Base-by-base conservation (phyloP, 2,888 invertebrate genomes). In the Eulithis testata region DNA sequence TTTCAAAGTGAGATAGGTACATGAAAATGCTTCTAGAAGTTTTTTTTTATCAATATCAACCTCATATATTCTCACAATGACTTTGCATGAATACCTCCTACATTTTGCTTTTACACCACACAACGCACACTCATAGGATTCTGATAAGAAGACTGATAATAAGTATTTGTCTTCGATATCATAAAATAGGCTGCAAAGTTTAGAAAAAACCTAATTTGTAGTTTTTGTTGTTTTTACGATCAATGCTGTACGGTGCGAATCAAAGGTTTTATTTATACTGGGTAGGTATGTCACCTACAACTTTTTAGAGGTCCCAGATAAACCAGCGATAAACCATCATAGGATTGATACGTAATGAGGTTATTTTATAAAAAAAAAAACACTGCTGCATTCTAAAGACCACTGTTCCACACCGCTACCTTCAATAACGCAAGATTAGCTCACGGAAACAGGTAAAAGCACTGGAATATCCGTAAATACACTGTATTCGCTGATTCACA, bases 381-480 rank as follows among this genome's bases (percentile, higher is more conserved):
- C 80, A 83, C 84, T 83, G 82, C 83, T 81, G 85, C 81, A 83
- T 79, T 83, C 76, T 75, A 76, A 71, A 76, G 74, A 76, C 71
- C 74, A 73, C 73, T 76, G 79, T 82, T 81, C 71, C 82, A 85
- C 86, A 86, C 80, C 77, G 85, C 80, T 89, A 89, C 85, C 83
- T 83, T 77, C 77, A 80, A 71, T 81, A 83, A 81, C 83, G 81
- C 80, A 84, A 80, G 76, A 83, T 80, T 81, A 31, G 31, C 68
- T 78, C 75, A 83, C 81, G 73, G 82, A 87, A 85, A 83, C 78
- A 78, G 75, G 84, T 83, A 86, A 86, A 88, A 83, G 74, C 82
- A 83, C 81, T 80, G 52, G 75, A 77, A 80, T 85, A 85, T 83
- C 80, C 76, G 76, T 71, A 76, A 80, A 71, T 71, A 72, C 69